Evolutionary conservation across 2,888 invertebrate genomes (phyloP).

Genomic region (Heteropelma amictum): DNA sequence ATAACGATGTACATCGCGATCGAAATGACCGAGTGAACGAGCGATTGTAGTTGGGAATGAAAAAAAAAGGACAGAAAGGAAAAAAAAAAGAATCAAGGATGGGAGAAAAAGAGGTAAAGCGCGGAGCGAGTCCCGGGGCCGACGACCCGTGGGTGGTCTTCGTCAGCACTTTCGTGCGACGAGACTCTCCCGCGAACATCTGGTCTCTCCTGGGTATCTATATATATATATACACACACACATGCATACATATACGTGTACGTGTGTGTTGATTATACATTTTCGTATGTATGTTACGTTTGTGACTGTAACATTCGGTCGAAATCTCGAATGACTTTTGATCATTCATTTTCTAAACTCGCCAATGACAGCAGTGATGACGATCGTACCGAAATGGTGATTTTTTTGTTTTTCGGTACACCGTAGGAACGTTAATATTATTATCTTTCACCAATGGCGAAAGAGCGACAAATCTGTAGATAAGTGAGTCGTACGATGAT

Average conservation of each 20-base stretch:
- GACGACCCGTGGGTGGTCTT: slow-evolving; percentile 61
- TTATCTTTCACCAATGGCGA: too few species aligned
- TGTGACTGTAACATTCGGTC: neutral
- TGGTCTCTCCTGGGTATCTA: slow-evolving; percentile 47
- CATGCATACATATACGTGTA: neutral
- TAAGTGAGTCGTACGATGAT: neutral
- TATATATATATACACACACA: slow-evolving; percentile 20
- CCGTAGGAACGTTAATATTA: too few species aligned
- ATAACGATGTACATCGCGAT: neutral
- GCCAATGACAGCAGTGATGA: too few species aligned
- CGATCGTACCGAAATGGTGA: too few species aligned
- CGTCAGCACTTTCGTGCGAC: slow-evolving; percentile 61
- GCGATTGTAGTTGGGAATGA: slow-evolving; percentile 33
- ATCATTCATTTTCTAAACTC: neutral
- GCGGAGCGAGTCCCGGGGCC: slow-evolving; percentile 51
- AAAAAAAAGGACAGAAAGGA: slow-evolving; percentile 6
- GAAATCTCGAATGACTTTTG: neutral
- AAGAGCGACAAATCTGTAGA: too few species aligned
- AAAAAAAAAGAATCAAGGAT: slow-evolving; percentile 17
- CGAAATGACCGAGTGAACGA: slow-evolving; percentile 14
- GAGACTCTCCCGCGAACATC: slow-evolving; percentile 55
- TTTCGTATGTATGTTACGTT: slow-evolving; percentile 46
- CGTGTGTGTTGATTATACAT: too few species aligned
- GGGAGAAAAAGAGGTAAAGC: slow-evolving; percentile 58
- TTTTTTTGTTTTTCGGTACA: too few species aligned